Evolutionary conservation across 1,140 invertebrate species (phyloP).

Genomic region (Cheumatopsyche charites): DNA sequence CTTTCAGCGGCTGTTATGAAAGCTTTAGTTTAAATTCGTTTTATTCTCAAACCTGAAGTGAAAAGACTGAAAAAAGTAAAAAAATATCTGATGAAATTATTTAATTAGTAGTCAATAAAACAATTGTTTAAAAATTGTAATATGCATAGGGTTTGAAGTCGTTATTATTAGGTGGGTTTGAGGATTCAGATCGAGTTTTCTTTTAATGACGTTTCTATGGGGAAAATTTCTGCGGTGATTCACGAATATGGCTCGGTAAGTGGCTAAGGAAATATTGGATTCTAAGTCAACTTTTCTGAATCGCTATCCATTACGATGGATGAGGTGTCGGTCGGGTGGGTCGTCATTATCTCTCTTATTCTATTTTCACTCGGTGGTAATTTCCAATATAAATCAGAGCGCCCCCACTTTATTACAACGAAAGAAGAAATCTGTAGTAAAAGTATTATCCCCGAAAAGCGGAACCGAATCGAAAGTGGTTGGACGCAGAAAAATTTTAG

Average conservation of each 20-base stretch:
- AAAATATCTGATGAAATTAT: too few species aligned
- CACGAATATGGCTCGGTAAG: neutral
- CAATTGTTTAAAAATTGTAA: too few species aligned
- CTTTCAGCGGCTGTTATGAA: too few species aligned
- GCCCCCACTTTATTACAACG: constrained; percentile 48
- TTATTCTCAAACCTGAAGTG: too few species aligned
- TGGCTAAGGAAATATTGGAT: constrained; percentile 38
- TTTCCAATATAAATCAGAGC: constrained; percentile 48
- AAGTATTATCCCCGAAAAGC: constrained; percentile 39
- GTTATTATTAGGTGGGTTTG: too few species aligned
- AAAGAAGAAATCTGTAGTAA: constrained; percentile 48
- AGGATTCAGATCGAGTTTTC: too few species aligned
- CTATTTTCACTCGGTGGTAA: constrained; percentile 45
- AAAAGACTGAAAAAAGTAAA: too few species aligned
- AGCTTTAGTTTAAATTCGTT: too few species aligned
- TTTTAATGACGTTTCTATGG: too few species aligned
- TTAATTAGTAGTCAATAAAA: too few species aligned
- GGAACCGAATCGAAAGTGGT: constrained; percentile 22
- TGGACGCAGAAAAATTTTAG: neutral
- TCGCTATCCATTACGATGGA: constrained; percentile 38
- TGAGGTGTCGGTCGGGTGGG: constrained; percentile 38
- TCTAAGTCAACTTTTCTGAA: constrained; percentile 38
- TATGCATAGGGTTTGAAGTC: too few species aligned
- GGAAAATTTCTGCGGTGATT: constrained; percentile 2
- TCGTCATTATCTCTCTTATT: constrained; percentile 47